Conservation (phyloP, 2,888 invertebrate species). For the Harpalus rufipes region DNA sequence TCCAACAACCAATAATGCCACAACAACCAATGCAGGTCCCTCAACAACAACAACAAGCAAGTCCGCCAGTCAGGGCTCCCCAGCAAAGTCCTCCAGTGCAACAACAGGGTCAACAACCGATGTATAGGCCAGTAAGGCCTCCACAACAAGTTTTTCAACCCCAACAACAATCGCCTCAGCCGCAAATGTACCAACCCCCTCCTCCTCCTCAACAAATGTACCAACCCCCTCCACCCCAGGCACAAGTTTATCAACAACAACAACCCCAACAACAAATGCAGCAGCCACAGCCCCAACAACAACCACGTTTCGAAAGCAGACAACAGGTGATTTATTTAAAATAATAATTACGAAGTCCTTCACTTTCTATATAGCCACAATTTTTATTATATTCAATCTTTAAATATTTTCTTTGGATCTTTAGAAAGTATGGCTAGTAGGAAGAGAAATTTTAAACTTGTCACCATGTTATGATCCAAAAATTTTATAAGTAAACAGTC, state of each 20-base stretch:
- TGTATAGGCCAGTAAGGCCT: slow-evolving; percentile 45
- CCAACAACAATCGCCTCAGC: slow-evolving; percentile 73
- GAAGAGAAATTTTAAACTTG: slow-evolving; percentile 48
- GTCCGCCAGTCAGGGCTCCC: slow-evolving; percentile 1
- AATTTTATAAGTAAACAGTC: slow-evolving; percentile 45
- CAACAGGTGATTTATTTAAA: slow-evolving; percentile 10
- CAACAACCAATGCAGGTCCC: slow-evolving; percentile 63
- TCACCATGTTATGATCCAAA: slow-evolving; percentile 24
- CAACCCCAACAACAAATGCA: slow-evolving; percentile 6
- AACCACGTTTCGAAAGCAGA: slow-evolving; percentile 35
- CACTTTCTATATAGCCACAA: too few species aligned
- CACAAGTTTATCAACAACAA: slow-evolving; percentile 37
- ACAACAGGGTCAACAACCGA: slow-evolving; percentile 69
- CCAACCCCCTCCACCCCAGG: slow-evolving; percentile 10
- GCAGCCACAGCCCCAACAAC: slow-evolving; percentile 10
- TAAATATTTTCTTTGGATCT: too few species aligned
- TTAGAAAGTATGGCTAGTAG: not conserved
- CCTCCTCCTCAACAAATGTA: slow-evolving; percentile 14
- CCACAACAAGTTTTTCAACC: slow-evolving; percentile 67
- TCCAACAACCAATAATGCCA: not conserved
- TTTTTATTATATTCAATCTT: too few species aligned
- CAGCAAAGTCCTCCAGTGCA: slow-evolving; percentile 68
- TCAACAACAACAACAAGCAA: slow-evolving; percentile 60
- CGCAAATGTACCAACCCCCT: slow-evolving; percentile 70
- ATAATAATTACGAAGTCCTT: too few species aligned